Evolutionary conservation across 2,797 vertebrate species (phyloP).

Genomic region (Phrynocephalus forsythii): DNA sequence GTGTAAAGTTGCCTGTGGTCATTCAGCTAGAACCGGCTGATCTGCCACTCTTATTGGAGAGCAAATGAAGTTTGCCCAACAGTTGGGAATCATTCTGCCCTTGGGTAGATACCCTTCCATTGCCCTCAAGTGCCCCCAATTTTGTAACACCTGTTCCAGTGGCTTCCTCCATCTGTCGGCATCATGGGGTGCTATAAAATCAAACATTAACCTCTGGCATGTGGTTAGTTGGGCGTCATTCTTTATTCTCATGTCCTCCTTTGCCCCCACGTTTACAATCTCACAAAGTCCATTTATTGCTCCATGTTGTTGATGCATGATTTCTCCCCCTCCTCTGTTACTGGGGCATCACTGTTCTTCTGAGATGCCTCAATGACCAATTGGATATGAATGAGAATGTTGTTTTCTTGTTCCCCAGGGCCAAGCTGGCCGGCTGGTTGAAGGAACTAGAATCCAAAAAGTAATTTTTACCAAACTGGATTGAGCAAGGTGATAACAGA

Average conservation of each 20-base stretch:
- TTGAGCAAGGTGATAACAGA: neutral
- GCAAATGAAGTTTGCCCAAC: slow-evolving; percentile 29
- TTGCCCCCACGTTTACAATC: slow-evolving; percentile 32
- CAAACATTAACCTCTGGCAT: slow-evolving; percentile 50
- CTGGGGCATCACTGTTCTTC: neutral
- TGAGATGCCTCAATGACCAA: neutral
- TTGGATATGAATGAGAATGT: neutral
- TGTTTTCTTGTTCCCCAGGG: too few relatives aligned
- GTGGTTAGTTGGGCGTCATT: slow-evolving; percentile 34
- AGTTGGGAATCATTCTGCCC: slow-evolving; percentile 13
- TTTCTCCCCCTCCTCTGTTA: neutral
- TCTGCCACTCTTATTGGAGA: slow-evolving; percentile 47
- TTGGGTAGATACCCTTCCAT: slow-evolving; percentile 40
- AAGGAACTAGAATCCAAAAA: too few relatives aligned
- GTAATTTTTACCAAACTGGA: neutral
- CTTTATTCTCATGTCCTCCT: neutral
- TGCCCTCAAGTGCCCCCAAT: slow-evolving; percentile 67
- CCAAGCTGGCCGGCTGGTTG: too few relatives aligned
- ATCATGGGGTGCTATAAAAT: slow-evolving; percentile 42
- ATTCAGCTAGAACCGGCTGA: slow-evolving; percentile 58
- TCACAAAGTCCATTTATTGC: neutral
- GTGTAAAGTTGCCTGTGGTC: slow-evolving; percentile 63
- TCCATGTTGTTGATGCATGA: neutral
- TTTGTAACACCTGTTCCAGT: slow-evolving; percentile 45
- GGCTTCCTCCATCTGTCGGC: slow-evolving; percentile 65